Conservation (phyloP, 1,140 invertebrate species). For the Bombus cullumanus region DNA sequence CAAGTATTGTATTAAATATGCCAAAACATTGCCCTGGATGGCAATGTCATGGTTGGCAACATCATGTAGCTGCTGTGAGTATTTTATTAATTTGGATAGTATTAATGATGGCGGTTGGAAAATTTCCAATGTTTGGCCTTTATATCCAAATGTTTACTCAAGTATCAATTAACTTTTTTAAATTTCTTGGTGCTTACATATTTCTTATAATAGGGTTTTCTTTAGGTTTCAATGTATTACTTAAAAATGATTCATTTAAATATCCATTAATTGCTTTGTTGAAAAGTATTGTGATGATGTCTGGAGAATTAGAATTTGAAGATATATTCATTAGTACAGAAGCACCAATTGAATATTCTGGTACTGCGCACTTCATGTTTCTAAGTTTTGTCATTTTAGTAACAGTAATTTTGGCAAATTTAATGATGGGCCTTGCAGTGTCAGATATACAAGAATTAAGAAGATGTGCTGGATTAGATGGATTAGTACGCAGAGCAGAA, state of each 20-base stretch:
- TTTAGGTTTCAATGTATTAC: conserved; percentile 90
- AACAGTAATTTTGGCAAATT: conserved; percentile 92
- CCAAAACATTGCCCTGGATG: conserved; percentile 79
- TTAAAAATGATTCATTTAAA: conserved; percentile 88
- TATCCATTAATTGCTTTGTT: conserved; percentile 86
- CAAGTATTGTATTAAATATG: conserved; percentile 82
- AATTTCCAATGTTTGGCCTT: conserved; percentile 92
- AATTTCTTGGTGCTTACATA: conserved; percentile 91
- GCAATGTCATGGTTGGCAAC: conserved; percentile 91
- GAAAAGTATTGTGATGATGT: conserved; percentile 95
- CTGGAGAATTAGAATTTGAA: conserved; percentile 93
- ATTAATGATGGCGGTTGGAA: conserved; percentile 91
- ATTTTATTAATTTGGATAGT: conserved; percentile 91
- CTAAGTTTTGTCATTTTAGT: conserved; percentile 91
- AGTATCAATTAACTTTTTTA: conserved; percentile 92
- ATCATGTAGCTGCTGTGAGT: conserved; percentile 90
- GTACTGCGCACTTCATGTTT: conserved; percentile 90
- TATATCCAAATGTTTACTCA: conserved; percentile 94
- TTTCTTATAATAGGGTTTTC: conserved; percentile 91
- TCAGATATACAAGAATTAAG: conserved; percentile 93
- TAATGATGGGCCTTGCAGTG: conserved; percentile 92
- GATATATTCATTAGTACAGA: conserved; percentile 89
- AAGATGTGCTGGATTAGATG: conserved; percentile 90
- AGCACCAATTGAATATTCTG: conserved; percentile 84
- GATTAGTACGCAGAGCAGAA: conserved; percentile 90